Conservation (phyloP, 2,797 vertebrate genomes). For the Dendrocincla tyrannina region DNA sequence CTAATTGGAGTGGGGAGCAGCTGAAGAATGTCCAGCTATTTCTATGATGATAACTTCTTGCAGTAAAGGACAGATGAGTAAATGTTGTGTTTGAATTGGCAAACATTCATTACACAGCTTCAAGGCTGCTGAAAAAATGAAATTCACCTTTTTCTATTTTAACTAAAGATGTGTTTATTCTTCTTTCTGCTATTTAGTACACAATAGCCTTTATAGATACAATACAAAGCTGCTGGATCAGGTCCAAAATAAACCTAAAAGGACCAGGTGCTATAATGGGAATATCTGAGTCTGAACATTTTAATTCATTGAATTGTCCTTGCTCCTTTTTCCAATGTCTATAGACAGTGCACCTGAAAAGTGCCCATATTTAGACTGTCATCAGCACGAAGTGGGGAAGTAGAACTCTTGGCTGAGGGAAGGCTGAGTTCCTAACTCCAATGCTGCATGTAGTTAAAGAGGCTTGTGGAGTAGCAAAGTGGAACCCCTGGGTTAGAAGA, state of each 20-base stretch:
- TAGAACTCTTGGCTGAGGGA: not conserved
- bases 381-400: not conserved
- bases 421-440: not conserved
- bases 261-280: not conserved
- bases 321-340: not conserved
- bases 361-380: fast-evolving
- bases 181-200: not conserved
- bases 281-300: not conserved
- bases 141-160: not conserved
- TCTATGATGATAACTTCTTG: not conserved
- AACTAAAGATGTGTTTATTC: not conserved
- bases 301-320: not conserved
- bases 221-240: not conserved
- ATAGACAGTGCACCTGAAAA: not conserved
- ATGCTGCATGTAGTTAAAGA: fast-evolving
- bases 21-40: slow-evolving; percentile 27
- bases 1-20: not conserved
- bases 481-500: not conserved
- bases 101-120: not conserved
- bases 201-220: not conserved
- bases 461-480: not conserved
- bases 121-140: slow-evolving; percentile 11
- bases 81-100: slow-evolving; percentile 3
- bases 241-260: not conserved
- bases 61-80: not conserved